A percentile compares a stretch with the other conserved stretches of the same genome.
Evolutionary conservation across 2,888 invertebrate genomes (phyloP).

Genomic region (Euphydryas editha): DNA sequence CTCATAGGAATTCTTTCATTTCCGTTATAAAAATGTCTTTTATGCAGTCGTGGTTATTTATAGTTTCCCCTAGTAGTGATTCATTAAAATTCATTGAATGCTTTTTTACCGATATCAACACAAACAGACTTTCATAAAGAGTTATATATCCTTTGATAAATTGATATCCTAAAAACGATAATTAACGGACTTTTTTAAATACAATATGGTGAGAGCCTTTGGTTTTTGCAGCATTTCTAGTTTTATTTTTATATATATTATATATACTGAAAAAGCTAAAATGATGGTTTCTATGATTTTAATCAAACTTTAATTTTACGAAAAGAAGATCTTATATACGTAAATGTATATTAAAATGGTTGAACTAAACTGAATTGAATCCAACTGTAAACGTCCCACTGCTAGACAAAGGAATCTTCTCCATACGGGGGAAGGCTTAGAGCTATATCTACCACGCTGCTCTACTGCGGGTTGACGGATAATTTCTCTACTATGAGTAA

Average conservation of each 20-base stretch:
- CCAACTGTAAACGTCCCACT: too few species aligned
- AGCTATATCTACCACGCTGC: too few species aligned
- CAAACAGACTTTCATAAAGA: not conserved
- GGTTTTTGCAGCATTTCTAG: not conserved
- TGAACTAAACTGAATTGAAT: too few species aligned
- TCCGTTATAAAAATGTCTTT: constrained; percentile 1
- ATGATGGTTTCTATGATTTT: not conserved
- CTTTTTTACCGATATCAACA: not conserved
- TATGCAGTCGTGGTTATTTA: not conserved
- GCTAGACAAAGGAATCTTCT: too few species aligned
- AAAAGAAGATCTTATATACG: not conserved
- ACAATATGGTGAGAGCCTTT: not conserved
- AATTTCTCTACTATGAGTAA: too few species aligned
- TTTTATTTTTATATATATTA: not conserved
- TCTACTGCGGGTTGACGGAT: too few species aligned
- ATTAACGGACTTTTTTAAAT: not conserved
- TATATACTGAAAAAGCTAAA: not conserved
- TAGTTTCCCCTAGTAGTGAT: not conserved
- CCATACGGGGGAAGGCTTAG: too few species aligned
- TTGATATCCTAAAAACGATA: not conserved
- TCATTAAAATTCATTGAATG: not conserved
- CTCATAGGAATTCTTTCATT: constrained; percentile 1
- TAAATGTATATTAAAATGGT: too few species aligned
- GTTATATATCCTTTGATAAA: constrained; percentile 1
- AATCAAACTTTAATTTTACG: not conserved